A percentile compares a stretch with the other conserved stretches of the same genome.
Evolutionary conservation across 1,140 invertebrate species (phyloP).

Genomic region (Drosophila tsacasi): DNA sequence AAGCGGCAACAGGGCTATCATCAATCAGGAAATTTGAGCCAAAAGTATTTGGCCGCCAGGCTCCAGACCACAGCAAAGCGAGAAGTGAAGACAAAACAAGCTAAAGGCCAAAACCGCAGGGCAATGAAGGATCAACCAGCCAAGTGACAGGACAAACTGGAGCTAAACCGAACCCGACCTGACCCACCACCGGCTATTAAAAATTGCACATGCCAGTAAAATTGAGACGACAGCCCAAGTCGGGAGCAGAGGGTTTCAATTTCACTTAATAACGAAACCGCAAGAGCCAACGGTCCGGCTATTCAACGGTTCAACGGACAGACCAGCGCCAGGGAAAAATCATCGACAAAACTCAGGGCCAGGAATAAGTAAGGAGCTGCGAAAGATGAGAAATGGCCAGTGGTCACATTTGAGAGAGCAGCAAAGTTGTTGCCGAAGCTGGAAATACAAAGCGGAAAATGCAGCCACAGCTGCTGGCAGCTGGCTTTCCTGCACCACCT

Average conservation of each 20-base stretch:
- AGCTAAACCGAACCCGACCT: conserved; percentile 31
- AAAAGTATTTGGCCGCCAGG: conserved; percentile 41
- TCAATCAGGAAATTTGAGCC: conserved; percentile 34
- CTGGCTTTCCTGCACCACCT: conserved; percentile 21
- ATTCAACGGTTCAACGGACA: conserved; percentile 14
- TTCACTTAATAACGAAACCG: conserved; percentile 75
- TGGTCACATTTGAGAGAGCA: conserved; percentile 42
- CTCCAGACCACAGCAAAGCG: conserved; percentile 41
- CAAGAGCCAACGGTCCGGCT: conserved; percentile 14
- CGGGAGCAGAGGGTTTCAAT: conserved; percentile 71
- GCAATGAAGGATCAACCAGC: conserved; percentile 62
- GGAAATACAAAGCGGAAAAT: conserved; percentile 41
- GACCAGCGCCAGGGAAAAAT: conserved; percentile 28
- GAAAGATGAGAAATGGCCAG: conserved; percentile 41
- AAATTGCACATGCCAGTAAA: conserved; percentile 76
- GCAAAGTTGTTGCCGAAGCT: conserved; percentile 38
- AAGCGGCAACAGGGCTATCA: conserved; percentile 8
- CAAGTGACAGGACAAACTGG: conserved; percentile 31
- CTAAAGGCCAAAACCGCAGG: conserved; percentile 57
- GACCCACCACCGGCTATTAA: conserved; percentile 59
- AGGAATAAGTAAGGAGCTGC: conserved; percentile 5
- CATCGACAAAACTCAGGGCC: conserved; percentile 18
- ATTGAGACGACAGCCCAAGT: conserved; percentile 70
- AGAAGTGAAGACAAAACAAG: conserved; percentile 28
- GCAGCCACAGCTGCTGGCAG: conserved; percentile 34